Evolutionary conservation across 2,888 invertebrate genomes (phyloP), one percentile per base, ranked within the genome.

Genomic region (Caenorhabditis angaria): DNA sequence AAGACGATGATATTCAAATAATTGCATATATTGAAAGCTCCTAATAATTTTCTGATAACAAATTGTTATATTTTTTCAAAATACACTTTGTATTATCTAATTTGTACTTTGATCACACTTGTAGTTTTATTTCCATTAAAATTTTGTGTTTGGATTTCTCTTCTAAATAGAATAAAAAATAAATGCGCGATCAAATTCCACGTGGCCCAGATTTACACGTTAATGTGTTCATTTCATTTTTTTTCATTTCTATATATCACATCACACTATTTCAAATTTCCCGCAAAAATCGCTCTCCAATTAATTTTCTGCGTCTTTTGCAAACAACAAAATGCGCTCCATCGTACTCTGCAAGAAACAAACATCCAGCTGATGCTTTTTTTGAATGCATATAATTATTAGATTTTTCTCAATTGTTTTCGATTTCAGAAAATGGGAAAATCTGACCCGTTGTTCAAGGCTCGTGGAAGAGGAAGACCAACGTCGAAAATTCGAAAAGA

Each of bases 401-500:
- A 24, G 10, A 22, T 50, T 20, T 8, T 50, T 22, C 28, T 54
- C 24, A 14, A 6, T 18, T 29, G 18, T 48, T 28, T 48, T 60
- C 47, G 25, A 50, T n/a, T n/a, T n/a, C n/a, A n/a, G n/a, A n/a
- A n/a, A n/a, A 41, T 41, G 62, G 62, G 35, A 35, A 62, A 72
- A 48, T 59, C 72, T 1, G 68, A 72, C 58, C 68, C 64, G 5
- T 54, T 64, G 8, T 50, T 61, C 20, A 64, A 64, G 35, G 48
- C 35, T n/a, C 28, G 47, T 2, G 35, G 76, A 20, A n/a, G 62
- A 18, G 73, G 70, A 18, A 22, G 72, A 14, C 72, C 70, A 20
- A 29, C 64, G 12, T 63, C 57, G 25, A 50, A 66, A 28, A 78
- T 70, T 61, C 72, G 69, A 57, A 62, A 70, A 28, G 68, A 73